A percentile compares a stretch with the other conserved stretches of the same genome.
These are phyloP conservation scores for Notoglanidium macrostoma DNA, from an alignment of 2,797 vertebrate genomes.

Conservation along the genomic window DNA sequence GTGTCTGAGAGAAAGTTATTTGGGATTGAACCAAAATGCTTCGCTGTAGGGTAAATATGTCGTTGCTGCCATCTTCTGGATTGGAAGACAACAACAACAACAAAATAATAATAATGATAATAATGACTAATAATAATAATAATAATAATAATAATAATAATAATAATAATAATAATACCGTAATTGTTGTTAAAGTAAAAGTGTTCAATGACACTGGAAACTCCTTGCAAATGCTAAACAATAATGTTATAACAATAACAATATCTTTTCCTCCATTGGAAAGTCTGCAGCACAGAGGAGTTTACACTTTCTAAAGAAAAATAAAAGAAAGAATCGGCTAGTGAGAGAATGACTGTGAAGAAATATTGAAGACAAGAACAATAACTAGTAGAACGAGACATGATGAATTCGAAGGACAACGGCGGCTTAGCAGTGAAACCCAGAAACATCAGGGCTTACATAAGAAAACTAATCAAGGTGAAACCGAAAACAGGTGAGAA, in stretches of 20 bases:
- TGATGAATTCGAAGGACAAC: background rate
- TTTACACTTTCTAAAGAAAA: background rate
- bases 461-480: background rate
- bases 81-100: background rate
- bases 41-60: no score
- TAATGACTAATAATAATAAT: background rate
- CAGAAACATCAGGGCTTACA: background rate
- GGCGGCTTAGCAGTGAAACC: background rate
- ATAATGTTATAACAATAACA: background rate
- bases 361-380: no score
- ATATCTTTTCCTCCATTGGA: background rate
- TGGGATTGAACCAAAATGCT: background rate
- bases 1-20: background rate
- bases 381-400: background rate
- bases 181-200: background rate
- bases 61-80: constrained; percentile 19
- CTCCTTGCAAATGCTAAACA: background rate
- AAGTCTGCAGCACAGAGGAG: background rate
- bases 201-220: background rate
- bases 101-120: background rate
- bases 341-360: background rate
- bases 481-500: background rate
- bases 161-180: background rate
- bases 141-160: background rate
- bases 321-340: background rate